A percentile compares a stretch with the other conserved stretches of the same genome.
Conservation (phyloP, 2,113 vertebrate genomes). For the human region DNA sequence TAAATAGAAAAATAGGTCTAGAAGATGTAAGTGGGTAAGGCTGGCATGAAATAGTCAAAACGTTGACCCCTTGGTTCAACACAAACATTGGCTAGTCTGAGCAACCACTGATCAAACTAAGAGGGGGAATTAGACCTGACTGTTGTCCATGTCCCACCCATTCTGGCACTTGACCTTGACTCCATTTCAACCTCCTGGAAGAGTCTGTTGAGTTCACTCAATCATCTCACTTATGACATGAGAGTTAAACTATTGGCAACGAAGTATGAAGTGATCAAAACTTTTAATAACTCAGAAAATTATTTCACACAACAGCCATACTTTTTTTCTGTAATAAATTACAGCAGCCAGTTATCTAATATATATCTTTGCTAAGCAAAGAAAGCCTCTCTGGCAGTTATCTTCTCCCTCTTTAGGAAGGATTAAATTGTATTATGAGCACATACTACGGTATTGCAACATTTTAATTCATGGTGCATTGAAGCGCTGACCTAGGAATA, state of each 20-base stretch:
- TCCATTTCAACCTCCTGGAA: neutral
- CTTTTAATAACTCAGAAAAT: neutral
- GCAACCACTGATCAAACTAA: neutral
- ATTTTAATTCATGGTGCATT: neutral
- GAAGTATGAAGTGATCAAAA: neutral
- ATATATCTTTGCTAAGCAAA: conserved; percentile 14
- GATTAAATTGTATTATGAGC: neutral
- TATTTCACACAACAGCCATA: neutral
- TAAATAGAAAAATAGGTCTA: neutral
- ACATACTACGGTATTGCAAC: neutral
- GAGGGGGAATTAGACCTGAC: neutral
- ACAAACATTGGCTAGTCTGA: neutral
- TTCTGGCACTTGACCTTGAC: neutral
- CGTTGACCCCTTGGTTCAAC: neutral
- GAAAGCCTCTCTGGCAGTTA: neutral
- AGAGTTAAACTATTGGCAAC: neutral
- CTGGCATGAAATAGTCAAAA: neutral
- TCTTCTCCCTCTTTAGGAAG: neutral
- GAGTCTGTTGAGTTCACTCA: neutral
- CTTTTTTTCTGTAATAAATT: conserved; percentile 14
- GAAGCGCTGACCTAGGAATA: neutral
- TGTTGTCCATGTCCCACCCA: accelerated
- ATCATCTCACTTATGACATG: neutral
- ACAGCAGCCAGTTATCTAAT: neutral
- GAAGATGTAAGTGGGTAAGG: neutral